Evolutionary conservation across 2,113 vertebrate species (phyloP).

Genomic region (Oxyura jamaicensis): DNA sequence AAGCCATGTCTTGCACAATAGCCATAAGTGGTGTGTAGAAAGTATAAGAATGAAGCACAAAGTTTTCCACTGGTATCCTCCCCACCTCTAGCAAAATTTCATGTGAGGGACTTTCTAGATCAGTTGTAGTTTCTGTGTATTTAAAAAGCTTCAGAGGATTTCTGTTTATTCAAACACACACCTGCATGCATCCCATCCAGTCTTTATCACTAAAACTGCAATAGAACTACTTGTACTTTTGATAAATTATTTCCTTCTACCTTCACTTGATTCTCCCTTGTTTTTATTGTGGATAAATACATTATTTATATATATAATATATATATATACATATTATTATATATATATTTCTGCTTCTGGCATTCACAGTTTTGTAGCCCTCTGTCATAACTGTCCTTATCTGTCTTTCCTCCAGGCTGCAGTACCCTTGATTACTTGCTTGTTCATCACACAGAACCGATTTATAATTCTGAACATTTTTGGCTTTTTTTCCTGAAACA

Average conservation of each 20-base stretch:
- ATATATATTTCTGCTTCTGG: not conserved
- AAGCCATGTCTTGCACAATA: not conserved
- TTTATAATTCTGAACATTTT: not conserved
- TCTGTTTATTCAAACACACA: not conserved
- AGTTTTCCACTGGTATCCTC: not conserved
- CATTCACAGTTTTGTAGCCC: not conserved
- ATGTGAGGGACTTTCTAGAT: not conserved
- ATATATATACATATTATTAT: too few species aligned
- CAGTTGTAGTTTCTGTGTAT: not conserved
- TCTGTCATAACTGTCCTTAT: not conserved
- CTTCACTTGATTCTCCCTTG: not conserved
- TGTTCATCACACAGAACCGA: not conserved
- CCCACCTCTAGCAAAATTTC: not conserved
- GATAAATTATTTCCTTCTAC: not conserved
- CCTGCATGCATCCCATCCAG: accelerated
- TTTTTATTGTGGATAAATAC: not conserved
- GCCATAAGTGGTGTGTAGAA: accelerated
- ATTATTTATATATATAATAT: too few species aligned
- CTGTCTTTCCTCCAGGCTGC: not conserved
- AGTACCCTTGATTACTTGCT: not conserved
- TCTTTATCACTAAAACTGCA: not conserved
- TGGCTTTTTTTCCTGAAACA: not conserved
- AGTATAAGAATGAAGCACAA: not conserved
- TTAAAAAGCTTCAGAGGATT: not conserved
- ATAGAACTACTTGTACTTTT: not conserved